Evolutionary conservation across 2,888 invertebrate genomes (phyloP), one percentile per base, ranked within the genome.

Genomic region (Corbicula japonica): DNA sequence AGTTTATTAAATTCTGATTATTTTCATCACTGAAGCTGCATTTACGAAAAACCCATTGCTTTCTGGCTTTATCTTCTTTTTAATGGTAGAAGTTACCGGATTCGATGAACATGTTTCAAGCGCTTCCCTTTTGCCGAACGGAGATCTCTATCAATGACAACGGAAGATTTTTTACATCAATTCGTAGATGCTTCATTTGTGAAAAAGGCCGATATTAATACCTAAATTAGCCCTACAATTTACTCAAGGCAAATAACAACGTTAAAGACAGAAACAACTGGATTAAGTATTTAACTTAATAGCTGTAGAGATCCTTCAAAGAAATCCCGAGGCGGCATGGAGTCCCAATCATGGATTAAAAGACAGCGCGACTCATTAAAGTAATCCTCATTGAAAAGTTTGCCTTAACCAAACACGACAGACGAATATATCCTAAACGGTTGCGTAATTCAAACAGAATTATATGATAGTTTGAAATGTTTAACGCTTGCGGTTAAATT

Each of bases 251-350:
- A 63, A 58, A 63, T 63, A 71, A 66, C 76, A 71, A 44, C 35
- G 26, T 26, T 44, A 60, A 56, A 50, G 28, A 50, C 35, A 58
- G 63, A 76, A 76, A 76, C 76, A 76, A 76, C 35, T 30, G 66
- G 76, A 71, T 76, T 76, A 76, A 69, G 52, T 62, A 52, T 69
- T 75, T 75, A 75, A 52, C 58, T 68, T 50, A 75, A 68, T 75
- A 58, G 68, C 52, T 44, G 54, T 68, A 54, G 52, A 44, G 15
- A 62, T 60, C 61, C 60, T 41, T 63, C 52, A 30, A 52, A 63
- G 48, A 28, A 34, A 38, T 30, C 18, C 21, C n/a, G 26, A 0
- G 76, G 76, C 76, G 76, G 60, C 76, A 52, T 10, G 26, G 44
- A 52, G 71, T 65, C 76, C 58, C 71, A 71, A 66, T 76, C 21